Percentiles rank a stretch among this genome's conserved stretches.
Conservation (phyloP, 2,113 vertebrate species). For the Mustelus asterias region DNA sequence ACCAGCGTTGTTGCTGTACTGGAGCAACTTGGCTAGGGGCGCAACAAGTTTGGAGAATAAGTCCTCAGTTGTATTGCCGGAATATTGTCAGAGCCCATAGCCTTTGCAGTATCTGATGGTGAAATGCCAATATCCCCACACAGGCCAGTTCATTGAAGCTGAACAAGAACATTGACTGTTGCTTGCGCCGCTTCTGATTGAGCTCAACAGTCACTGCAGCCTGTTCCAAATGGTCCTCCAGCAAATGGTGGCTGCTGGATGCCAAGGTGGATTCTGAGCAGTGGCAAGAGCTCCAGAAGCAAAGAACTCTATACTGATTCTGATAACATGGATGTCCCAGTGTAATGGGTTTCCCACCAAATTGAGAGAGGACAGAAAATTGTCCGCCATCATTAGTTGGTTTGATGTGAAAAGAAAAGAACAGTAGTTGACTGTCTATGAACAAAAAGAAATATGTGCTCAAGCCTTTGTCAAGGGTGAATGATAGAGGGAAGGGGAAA, state of each 20-base stretch:
- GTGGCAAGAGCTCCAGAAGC: not conserved
- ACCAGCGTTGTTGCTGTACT: too few species aligned
- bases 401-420: conserved; percentile 58
- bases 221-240: not conserved
- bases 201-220: not conserved
- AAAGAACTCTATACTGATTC: not conserved
- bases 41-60: too few species aligned
- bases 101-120: not conserved
- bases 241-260: not conserved
- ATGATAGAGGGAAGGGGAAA: conserved; percentile 62
- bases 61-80: too few species aligned
- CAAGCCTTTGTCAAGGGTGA: conserved; percentile 53
- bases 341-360: not conserved
- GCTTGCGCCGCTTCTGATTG: not conserved
- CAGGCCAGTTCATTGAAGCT: not conserved
- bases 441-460: conserved; percentile 53
- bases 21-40: too few species aligned
- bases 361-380: conserved; percentile 38
- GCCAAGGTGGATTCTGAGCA: not conserved
- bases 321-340: not conserved
- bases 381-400: conserved; percentile 61
- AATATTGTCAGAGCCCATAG: too few species aligned
- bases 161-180: not conserved
- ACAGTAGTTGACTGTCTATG: conserved; percentile 56
- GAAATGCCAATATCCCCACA: not conserved